A percentile compares a stretch with the other conserved stretches of the same genome.
phyloP scores from a whole-genome alignment of 1,140 invertebrate species.

The Hylyphantes graminicola region DNA sequence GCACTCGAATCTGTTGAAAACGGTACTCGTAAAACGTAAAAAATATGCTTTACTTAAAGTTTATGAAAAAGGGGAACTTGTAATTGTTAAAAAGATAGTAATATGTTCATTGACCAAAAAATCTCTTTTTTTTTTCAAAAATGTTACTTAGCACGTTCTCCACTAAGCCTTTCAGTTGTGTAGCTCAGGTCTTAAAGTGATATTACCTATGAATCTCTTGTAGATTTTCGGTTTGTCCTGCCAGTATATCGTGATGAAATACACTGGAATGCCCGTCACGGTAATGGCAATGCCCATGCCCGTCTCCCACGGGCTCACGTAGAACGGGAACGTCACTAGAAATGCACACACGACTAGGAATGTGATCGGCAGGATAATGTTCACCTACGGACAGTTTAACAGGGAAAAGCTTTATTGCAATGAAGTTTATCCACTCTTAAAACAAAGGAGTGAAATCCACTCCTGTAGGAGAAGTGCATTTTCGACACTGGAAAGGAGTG shows the following conservation, averaged over 20 bases:
- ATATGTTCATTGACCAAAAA: too few species aligned
- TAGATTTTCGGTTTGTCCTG: conserved; percentile 79
- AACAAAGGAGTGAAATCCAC: too few species aligned
- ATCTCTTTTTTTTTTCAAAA: background rate
- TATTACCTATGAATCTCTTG: conserved; percentile 76
- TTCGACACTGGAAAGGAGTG: too few species aligned
- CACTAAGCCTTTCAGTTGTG: too few species aligned
- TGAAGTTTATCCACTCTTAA: too few species aligned
- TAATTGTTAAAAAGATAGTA: background rate
- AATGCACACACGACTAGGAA: conserved; percentile 87
- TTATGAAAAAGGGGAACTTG: background rate
- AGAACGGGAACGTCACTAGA: conserved; percentile 84
- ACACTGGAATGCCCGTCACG: conserved; percentile 88
- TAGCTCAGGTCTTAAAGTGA: too few species aligned
- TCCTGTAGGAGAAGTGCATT: too few species aligned
- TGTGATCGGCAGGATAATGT: conserved; percentile 79
- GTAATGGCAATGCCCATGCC: conserved; percentile 80
- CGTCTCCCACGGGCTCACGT: conserved; percentile 74
- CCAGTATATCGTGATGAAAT: conserved; percentile 83
- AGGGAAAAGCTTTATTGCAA: too few species aligned
- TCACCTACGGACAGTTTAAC: conserved; percentile 72
- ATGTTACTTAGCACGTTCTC: background rate
- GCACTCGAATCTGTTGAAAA: too few species aligned
- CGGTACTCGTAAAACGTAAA: too few species aligned
- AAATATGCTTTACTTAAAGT: too few species aligned